A percentile compares a stretch with the other conserved stretches of the same genome.
Conservation (phyloP, 2,113 vertebrate species). For the Osmerus mordax region DNA sequence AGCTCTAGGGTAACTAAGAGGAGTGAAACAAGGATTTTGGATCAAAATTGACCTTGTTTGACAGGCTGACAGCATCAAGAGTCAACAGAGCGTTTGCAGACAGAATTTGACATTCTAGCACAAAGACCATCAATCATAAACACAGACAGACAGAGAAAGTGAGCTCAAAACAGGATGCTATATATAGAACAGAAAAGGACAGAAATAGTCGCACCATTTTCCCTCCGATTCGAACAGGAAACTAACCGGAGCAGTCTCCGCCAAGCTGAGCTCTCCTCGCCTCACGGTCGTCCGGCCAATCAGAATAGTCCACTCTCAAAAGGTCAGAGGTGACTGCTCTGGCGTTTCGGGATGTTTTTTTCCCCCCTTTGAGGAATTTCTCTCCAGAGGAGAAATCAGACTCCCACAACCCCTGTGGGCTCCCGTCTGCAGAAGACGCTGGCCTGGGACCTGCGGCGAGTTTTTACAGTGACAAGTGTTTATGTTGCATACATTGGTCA, state of each 20-base stretch:
- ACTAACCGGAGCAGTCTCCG: not conserved
- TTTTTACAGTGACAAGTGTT: not conserved
- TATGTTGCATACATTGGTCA: not conserved
- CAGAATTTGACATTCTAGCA: not conserved
- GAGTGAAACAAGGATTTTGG: no score
- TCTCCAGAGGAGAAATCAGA: no score
- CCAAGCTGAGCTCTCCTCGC: not conserved
- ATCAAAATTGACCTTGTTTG: no score
- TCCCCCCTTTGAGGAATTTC: not conserved
- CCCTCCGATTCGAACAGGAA: no score
- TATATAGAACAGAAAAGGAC: no score
- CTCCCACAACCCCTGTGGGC: no score
- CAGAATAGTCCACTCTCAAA: constrained; percentile 6
- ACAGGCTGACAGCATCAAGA: no score
- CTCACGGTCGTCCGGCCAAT: not conserved
- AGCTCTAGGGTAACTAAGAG: no score
- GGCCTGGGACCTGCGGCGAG: not conserved
- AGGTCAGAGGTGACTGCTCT: not conserved
- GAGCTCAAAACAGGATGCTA: not conserved
- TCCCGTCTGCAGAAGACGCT: no score
- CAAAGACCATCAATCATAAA: constrained; percentile 9
- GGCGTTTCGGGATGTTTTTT: not conserved
- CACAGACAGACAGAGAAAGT: not conserved
- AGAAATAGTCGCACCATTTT: no score
- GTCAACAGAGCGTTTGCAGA: no score